These are phyloP conservation scores for Sanderia malayensis DNA, from an alignment of 30 jellyfish, hydroid and myxozoan genomes.

Conservation along the genomic window DNA sequence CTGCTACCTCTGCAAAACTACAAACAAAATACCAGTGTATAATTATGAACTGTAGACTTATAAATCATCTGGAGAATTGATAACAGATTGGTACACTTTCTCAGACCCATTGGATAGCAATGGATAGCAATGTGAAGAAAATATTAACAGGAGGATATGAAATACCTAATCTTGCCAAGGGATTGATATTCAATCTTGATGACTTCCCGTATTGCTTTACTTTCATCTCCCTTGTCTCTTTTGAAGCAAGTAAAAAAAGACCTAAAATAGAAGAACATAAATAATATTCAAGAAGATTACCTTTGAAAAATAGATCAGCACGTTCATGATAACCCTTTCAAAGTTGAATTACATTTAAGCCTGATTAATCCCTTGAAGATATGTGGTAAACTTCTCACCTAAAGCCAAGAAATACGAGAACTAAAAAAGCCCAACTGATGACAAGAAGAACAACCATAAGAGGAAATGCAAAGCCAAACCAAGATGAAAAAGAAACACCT, in stretches of 20 bases:
- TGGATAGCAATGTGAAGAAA: too few relatives aligned
- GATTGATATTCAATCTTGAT: conserved; percentile 46
- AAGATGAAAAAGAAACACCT: conserved; percentile 63
- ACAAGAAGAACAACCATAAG: conserved; percentile 55
- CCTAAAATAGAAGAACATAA: conserved; percentile 8
- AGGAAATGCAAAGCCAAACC: conserved; percentile 83
- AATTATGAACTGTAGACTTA: too few relatives aligned
- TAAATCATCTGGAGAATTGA: too few relatives aligned
- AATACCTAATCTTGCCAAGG: conserved; percentile 64
- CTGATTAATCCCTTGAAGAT: too few relatives aligned
- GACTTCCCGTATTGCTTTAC: conserved; percentile 24
- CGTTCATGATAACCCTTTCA: too few relatives aligned
- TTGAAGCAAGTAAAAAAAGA: conserved; percentile 43
- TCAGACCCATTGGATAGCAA: too few relatives aligned
- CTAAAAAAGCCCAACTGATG: conserved; percentile 67
- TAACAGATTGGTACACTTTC: too few relatives aligned
- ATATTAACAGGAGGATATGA: not conserved
- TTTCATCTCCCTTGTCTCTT: conserved; percentile 18
- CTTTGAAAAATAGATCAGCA: too few relatives aligned
- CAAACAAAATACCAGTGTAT: not conserved
- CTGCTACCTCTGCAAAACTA: conserved; percentile 87
- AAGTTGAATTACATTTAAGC: too few relatives aligned
- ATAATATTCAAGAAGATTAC: not conserved
- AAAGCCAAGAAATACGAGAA: conserved; percentile 48
- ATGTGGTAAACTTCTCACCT: conserved; percentile 28